phyloP scores from a whole-genome alignment of 2,888 invertebrate genomes.

The Himalopsyche anomala region DNA sequence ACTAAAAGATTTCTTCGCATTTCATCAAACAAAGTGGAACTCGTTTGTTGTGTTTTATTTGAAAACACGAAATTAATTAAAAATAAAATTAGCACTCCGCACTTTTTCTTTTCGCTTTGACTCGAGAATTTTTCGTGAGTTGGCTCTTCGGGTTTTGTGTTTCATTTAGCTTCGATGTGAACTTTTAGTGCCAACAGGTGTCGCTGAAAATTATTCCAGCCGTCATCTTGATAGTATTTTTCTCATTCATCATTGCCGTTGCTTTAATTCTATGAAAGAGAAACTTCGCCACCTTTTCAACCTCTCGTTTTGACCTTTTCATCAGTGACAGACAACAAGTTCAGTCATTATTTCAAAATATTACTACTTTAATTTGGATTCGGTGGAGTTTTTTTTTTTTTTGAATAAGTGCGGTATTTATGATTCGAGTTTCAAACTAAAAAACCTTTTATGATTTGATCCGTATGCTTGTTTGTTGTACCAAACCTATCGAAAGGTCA shows the following conservation, averaged over 20 bases:
- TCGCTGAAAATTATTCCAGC: neutral
- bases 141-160: no score
- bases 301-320: neutral
- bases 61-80: neutral
- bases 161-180: neutral
- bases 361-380: no score
- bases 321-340: neutral
- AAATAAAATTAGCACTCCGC: neutral
- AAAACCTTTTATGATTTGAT: no score
- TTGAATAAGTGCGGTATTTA: no score
- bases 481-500: no score
- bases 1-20: no score
- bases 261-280: slow-evolving; percentile 17
- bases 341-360: no score
- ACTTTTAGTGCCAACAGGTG: slow-evolving; percentile 1
- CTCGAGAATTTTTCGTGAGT: neutral
- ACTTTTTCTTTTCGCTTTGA: neutral
- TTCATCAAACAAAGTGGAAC: neutral
- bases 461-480: no score
- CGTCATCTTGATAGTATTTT: slow-evolving; percentile 30
- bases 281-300: neutral
- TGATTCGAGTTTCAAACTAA: no score
- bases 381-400: no score
- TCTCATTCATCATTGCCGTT: neutral
- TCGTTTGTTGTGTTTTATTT: neutral